Percentiles rank a stretch among this genome's conserved stretches.
phyloP scores from a whole-genome alignment of 2,888 invertebrate genomes.

The Drosophila mimetica region DNA sequence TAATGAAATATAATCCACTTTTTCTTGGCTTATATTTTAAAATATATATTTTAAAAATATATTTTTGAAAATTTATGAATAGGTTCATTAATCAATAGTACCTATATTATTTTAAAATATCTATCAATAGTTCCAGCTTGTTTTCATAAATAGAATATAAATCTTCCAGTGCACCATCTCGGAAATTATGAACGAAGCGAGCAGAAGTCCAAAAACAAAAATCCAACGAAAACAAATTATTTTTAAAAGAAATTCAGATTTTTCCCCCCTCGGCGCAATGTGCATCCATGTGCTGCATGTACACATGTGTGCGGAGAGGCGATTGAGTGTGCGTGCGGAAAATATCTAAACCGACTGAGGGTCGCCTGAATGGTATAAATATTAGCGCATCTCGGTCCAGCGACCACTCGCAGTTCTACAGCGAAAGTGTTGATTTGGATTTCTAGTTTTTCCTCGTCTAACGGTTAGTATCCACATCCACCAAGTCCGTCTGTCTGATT shows the following conservation, averaged over 20 bases:
- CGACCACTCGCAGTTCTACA: slow-evolving; percentile 85
- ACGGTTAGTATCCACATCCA: slow-evolving; percentile 77
- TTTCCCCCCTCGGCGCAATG: slow-evolving; percentile 73
- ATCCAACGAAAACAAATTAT: slow-evolving; percentile 61
- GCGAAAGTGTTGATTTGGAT: slow-evolving; percentile 85
- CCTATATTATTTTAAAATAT: too few species aligned
- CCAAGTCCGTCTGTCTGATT: slow-evolving; percentile 2
- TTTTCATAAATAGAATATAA: too few species aligned
- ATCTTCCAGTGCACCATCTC: slow-evolving; percentile 24
- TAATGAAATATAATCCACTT: too few species aligned
- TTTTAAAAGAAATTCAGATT: slow-evolving; percentile 75
- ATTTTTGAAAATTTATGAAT: too few species aligned
- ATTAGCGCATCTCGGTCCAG: slow-evolving; percentile 84
- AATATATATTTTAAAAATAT: too few species aligned
- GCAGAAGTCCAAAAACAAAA: slow-evolving; percentile 46
- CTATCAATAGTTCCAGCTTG: too few species aligned
- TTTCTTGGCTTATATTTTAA: too few species aligned
- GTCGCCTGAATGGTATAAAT: slow-evolving; percentile 83
- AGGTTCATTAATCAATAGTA: too few species aligned
- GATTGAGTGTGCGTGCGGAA: slow-evolving; percentile 52
- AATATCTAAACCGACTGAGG: slow-evolving; percentile 70
- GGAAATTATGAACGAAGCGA: slow-evolving; percentile 64
- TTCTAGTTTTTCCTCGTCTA: slow-evolving; percentile 76
- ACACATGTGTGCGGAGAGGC: slow-evolving; percentile 23
- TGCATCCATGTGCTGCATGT: slow-evolving; percentile 66